Conservation (phyloP, 1,140 invertebrate genomes). For the Eriocheir sinensis region DNA sequence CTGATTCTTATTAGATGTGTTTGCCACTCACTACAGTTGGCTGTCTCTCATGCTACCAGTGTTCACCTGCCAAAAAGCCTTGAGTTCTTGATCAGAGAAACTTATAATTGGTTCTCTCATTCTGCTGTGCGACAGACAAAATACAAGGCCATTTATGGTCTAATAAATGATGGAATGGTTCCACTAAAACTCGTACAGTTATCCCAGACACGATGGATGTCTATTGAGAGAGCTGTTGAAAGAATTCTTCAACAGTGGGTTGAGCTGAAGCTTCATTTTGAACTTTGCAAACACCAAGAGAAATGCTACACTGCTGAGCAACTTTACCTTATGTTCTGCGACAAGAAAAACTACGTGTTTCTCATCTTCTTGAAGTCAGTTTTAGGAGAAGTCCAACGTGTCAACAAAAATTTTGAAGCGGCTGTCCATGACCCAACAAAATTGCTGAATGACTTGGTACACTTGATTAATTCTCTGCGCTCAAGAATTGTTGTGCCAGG, state of each 20-base stretch:
- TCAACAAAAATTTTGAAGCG: constrained; percentile 79
- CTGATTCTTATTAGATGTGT: constrained; percentile 43
- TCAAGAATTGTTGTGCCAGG: constrained; percentile 68
- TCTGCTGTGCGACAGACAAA: constrained; percentile 35
- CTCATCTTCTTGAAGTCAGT: constrained; percentile 53
- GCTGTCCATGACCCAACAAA: constrained; percentile 79
- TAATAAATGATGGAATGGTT: constrained; percentile 39
- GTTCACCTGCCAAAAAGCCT: constrained; percentile 44
- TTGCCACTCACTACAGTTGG: constrained; percentile 48
- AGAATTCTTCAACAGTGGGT: constrained; percentile 81
- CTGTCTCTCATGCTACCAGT: constrained; percentile 52
- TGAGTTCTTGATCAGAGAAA: constrained; percentile 58
- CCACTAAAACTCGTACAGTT: constrained; percentile 81
- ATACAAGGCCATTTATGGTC: constrained; percentile 38
- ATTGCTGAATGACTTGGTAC: constrained; percentile 72
- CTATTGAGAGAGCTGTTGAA: constrained; percentile 80
- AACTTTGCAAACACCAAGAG: constrained; percentile 77
- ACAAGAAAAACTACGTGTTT: constrained; percentile 79
- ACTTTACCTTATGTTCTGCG: constrained; percentile 79
- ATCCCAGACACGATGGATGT: constrained; percentile 81
- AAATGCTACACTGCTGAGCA: constrained; percentile 79
- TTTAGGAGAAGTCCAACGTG: constrained; percentile 70
- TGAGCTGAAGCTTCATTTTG: constrained; percentile 81
- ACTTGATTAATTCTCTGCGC: constrained; percentile 63
- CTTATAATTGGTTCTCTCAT: constrained; percentile 63